These are phyloP conservation scores for Tenualosa ilisha DNA, from an alignment of 2,797 vertebrate species.

Conservation along the genomic window DNA sequence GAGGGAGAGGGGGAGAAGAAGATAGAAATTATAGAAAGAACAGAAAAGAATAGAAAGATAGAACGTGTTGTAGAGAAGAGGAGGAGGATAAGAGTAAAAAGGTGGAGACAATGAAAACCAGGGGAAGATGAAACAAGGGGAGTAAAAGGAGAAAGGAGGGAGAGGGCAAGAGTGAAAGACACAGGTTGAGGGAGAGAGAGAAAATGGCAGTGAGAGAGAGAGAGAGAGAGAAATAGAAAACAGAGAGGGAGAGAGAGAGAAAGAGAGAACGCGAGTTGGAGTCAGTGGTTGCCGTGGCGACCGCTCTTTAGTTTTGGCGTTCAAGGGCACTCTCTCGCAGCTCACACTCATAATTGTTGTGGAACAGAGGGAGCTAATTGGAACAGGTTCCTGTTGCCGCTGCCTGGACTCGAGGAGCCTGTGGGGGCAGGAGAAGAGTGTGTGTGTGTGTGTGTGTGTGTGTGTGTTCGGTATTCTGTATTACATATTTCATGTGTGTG, in stretches of 20 bases:
- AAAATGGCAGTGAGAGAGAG: background rate
- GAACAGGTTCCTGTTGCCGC: slow-evolving; percentile 28
- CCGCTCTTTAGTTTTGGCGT: slow-evolving; percentile 36
- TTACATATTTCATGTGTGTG: background rate
- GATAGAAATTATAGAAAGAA: background rate
- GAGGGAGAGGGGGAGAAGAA: background rate
- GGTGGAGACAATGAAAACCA: background rate
- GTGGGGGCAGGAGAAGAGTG: slow-evolving; percentile 1
- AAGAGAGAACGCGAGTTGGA: background rate
- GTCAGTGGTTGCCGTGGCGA: slow-evolving; percentile 41
- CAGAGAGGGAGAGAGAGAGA: no score
- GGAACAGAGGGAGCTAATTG: slow-evolving; percentile 20
- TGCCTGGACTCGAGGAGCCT: slow-evolving; percentile 3
- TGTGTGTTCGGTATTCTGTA: background rate
- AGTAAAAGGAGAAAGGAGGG: background rate
- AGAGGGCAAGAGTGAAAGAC: background rate
- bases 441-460: background rate
- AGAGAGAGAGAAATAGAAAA: background rate
- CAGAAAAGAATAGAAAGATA: background rate
- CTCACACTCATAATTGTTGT: slow-evolving; percentile 20
- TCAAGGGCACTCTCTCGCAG: slow-evolving; percentile 36
- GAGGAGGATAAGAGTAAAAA: background rate
- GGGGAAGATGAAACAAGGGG: background rate
- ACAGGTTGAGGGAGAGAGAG: background rate
- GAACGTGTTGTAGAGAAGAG: background rate